phyloP scores from a whole-genome alignment of 2,888 invertebrate genomes.

The Pegoplata infirma region DNA sequence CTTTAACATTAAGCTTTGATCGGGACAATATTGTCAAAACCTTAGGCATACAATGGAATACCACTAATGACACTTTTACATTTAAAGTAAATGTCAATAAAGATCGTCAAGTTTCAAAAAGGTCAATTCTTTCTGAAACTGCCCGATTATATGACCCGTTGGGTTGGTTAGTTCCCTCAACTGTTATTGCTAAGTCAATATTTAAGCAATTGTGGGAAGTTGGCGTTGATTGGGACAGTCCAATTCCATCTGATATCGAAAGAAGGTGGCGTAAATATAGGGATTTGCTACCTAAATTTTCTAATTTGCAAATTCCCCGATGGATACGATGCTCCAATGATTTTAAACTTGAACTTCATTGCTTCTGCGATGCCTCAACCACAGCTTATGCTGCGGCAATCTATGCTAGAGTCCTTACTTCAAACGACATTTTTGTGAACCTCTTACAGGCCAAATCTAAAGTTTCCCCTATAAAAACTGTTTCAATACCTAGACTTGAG shows the following conservation, averaged over 20 bases:
- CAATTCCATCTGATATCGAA: background rate
- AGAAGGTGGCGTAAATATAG: background rate
- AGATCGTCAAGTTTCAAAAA: background rate
- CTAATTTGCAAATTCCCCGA: conserved; percentile 15
- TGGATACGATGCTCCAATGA: conserved; percentile 1
- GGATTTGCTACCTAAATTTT: background rate
- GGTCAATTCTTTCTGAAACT: conserved; percentile 24
- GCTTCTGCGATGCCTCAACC: conserved; percentile 33
- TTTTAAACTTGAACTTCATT: background rate
- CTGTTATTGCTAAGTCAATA: conserved; percentile 4
- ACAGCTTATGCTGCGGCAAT: conserved; percentile 21
- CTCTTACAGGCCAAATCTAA: conserved; percentile 47
- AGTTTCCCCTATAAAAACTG: conserved; percentile 33
- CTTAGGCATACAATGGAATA: conserved; percentile 29
- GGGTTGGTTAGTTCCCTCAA: background rate
- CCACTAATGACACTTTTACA: background rate
- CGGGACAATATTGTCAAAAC: conserved; percentile 13
- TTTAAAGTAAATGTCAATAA: conserved; percentile 9
- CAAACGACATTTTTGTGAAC: conserved; percentile 20
- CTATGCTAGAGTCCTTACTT: conserved; percentile 1
- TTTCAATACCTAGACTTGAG: conserved; percentile 31
- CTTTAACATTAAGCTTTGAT: conserved; percentile 15
- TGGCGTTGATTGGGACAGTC: conserved; percentile 18
- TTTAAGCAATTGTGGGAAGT: conserved; percentile 27
- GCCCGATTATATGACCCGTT: conserved; percentile 23